Evolutionary conservation across 2,113 vertebrate genomes (phyloP).

Genomic region (Hemiprocne comata): DNA sequence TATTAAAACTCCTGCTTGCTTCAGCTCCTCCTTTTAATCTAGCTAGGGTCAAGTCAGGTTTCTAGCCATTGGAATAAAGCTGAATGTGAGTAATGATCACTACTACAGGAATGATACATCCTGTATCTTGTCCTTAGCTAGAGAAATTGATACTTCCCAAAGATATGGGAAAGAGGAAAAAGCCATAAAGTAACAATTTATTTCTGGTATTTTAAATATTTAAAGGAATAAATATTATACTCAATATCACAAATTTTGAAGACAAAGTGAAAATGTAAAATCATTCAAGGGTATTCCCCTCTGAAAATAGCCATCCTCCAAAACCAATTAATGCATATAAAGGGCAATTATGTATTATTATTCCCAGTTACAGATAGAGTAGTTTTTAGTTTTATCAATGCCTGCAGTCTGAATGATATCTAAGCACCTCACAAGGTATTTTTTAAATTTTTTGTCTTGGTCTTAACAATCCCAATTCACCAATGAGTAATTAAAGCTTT

Average conservation of each 20-base stretch:
- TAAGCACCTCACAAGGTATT: not conserved
- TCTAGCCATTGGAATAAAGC: not conserved
- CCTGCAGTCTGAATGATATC: not conserved
- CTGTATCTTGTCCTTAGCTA: not conserved
- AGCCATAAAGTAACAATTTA: not conserved
- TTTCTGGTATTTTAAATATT: not conserved
- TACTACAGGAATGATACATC: not conserved
- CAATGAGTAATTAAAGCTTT: not conserved
- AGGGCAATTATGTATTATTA: not conserved
- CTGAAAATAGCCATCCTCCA: not conserved
- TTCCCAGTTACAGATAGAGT: not conserved
- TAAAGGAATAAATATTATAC: not conserved
- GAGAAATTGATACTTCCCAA: not conserved
- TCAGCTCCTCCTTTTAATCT: conserved; percentile 11
- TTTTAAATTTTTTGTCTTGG: not conserved
- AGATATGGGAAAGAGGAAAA: not conserved
- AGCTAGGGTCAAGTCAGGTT: conserved; percentile 1
- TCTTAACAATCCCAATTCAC: not conserved
- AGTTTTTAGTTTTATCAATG: not conserved
- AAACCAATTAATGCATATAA: not conserved
- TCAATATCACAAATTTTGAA: not conserved
- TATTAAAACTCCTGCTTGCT: not conserved
- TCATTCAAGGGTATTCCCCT: not conserved
- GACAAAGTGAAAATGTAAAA: not conserved
- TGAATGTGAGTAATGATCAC: not conserved